Conservation (phyloP, 2,113 vertebrate genomes). For the Aleadryas rufinucha region DNA sequence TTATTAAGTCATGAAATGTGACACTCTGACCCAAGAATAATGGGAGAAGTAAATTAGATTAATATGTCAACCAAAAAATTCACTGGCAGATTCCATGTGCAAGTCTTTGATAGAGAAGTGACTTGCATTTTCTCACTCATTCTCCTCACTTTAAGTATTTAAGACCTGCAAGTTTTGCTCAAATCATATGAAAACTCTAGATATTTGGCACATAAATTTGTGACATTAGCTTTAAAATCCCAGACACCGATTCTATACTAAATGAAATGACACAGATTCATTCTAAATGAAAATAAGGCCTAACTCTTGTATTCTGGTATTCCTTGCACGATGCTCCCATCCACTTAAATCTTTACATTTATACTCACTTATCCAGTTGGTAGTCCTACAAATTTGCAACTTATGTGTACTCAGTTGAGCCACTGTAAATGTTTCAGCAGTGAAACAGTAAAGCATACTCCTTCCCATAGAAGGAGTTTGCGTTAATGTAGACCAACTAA, state of each 20-base stretch:
- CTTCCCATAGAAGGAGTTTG: not conserved
- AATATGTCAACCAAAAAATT: not conserved
- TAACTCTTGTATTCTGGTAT: not conserved
- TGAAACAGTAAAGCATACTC: not conserved
- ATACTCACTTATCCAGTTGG: not conserved
- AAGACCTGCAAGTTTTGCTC: not conserved
- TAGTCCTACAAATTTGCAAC: not conserved
- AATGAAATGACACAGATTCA: not conserved
- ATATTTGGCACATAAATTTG: not conserved
- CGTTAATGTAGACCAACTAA: not conserved
- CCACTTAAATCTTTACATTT: not conserved
- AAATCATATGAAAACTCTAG: not conserved
- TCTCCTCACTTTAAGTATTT: not conserved
- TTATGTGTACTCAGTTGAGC: not conserved
- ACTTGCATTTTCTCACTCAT: not conserved
- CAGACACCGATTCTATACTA: not conserved
- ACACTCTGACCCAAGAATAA: not conserved
- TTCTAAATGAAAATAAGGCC: not conserved
- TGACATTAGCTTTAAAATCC: not conserved
- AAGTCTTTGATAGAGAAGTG: not conserved
- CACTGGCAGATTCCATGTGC: not conserved
- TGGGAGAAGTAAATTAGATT: not conserved
- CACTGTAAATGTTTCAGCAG: not conserved
- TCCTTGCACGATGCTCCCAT: not conserved
- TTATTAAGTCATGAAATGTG: not conserved